A percentile compares a stretch with the other conserved stretches of the same genome.
phyloP scores from a whole-genome alignment of 2,888 invertebrate genomes.

The Heliconius aoede region DNA sequence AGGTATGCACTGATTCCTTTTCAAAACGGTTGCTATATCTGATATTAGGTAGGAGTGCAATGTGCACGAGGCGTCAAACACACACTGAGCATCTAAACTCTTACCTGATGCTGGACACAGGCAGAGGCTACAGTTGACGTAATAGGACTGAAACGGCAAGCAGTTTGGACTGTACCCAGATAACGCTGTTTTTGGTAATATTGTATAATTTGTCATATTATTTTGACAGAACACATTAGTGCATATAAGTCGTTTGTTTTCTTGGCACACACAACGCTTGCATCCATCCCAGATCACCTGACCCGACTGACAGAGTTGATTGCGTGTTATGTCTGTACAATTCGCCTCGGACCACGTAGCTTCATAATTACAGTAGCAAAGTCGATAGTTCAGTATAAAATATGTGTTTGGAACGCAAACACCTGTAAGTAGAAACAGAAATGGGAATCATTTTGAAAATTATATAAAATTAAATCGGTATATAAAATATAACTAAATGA shows the following conservation, averaged over 20 bases:
- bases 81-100: slow-evolving; percentile 68
- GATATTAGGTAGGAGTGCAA: slow-evolving; percentile 47
- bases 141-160: slow-evolving; percentile 68
- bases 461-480: background rate
- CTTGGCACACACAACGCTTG: slow-evolving; percentile 69
- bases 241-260: slow-evolving; percentile 64
- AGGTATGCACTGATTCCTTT: slow-evolving; percentile 67
- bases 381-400: slow-evolving; percentile 62
- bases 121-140: slow-evolving; percentile 71
- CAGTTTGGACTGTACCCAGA: slow-evolving; percentile 56
- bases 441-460: slow-evolving; percentile 24
- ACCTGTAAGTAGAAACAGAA: slow-evolving; percentile 53
- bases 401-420: slow-evolving; percentile 70
- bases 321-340: slow-evolving; percentile 58
- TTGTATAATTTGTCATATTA: slow-evolving; percentile 38
- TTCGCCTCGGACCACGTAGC: slow-evolving; percentile 65
- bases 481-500: background rate
- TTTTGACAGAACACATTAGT: slow-evolving; percentile 59
- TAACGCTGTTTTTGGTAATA: slow-evolving; percentile 31
- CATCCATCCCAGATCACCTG: slow-evolving; percentile 69
- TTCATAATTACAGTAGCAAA: slow-evolving; percentile 65
- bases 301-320: slow-evolving; percentile 63
- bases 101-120: slow-evolving; percentile 70
- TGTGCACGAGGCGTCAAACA: slow-evolving; percentile 64
- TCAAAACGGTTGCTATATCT: slow-evolving; percentile 44